These are phyloP conservation scores for Nestor notabilis DNA, from an alignment of 2,113 vertebrate species.

Conservation along the genomic window DNA sequence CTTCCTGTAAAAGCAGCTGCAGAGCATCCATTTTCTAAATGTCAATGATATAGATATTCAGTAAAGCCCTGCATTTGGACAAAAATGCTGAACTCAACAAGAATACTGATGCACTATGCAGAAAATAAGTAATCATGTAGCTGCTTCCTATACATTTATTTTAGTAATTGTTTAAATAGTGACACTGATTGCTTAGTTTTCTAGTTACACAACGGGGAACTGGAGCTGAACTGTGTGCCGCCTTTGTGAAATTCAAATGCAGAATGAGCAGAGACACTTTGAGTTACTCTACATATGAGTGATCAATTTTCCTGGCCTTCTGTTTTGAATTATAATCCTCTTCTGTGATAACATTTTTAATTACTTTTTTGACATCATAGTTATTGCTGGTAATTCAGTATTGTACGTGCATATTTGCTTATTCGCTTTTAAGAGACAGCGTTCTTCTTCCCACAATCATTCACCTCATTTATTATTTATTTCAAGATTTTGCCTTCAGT, in stretches of 20 bases:
- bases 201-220: background rate
- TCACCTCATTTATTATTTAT: background rate
- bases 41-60: background rate
- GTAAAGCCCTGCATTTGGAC: background rate
- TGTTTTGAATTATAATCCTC: background rate
- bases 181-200: constrained; percentile 6
- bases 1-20: background rate
- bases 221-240: background rate
- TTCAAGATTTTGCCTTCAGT: background rate
- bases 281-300: background rate
- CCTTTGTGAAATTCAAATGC: background rate
- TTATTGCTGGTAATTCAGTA: background rate
- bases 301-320: background rate
- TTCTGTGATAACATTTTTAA: background rate
- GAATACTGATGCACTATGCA: background rate
- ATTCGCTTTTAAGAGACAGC: background rate
- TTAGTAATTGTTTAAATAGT: constrained; percentile 12
- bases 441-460: background rate
- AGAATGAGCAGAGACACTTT: background rate
- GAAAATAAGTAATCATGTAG: constrained; percentile 26
- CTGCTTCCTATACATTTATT: background rate
- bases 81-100: constrained; percentile 22
- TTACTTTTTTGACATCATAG: background rate
- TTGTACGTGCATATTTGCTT: background rate
- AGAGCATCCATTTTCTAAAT: background rate